Percentiles rank a stretch among this genome's conserved stretches.
phyloP scores from a whole-genome alignment of 1,140 invertebrate species.

The Laupala kohalensis region DNA sequence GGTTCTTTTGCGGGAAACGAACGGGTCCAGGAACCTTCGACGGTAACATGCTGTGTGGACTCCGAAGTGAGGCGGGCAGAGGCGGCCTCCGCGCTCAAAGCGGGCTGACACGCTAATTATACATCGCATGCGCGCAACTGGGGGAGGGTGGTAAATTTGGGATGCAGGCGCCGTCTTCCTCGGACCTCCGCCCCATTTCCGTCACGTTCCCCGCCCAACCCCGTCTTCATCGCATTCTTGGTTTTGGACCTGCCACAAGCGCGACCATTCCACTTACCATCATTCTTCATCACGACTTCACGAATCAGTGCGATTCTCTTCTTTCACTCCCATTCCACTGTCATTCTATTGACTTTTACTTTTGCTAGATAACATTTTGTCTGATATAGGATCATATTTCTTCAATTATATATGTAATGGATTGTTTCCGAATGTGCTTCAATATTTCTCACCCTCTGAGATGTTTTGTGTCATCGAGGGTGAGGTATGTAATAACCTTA shows the following conservation, averaged over 20 bases:
- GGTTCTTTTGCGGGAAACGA: neutral
- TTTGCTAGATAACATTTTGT: too few species aligned
- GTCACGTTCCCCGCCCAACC: neutral
- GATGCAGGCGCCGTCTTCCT: neutral
- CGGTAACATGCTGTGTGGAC: neutral
- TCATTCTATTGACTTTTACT: too few species aligned
- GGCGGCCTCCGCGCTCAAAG: too few species aligned
- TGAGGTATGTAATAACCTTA: too few species aligned
- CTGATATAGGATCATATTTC: too few species aligned
- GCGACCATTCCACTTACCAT: neutral
- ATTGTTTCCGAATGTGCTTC: too few species aligned
- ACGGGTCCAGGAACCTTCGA: neutral
- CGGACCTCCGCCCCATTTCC: neutral
- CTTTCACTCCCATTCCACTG: too few species aligned
- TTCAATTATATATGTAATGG: too few species aligned
- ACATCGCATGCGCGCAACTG: neutral
- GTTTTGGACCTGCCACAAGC: neutral
- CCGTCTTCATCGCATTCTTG: neutral
- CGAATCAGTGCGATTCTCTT: neutral
- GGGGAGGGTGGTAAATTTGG: neutral
- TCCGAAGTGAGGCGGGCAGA: neutral
- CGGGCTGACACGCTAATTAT: neutral
- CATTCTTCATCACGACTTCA: neutral
- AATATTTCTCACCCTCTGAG: too few species aligned
- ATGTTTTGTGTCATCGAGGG: too few species aligned